Base-by-base conservation (phyloP, 1,140 invertebrate genomes). In the Drosophila micromelanica region DNA sequence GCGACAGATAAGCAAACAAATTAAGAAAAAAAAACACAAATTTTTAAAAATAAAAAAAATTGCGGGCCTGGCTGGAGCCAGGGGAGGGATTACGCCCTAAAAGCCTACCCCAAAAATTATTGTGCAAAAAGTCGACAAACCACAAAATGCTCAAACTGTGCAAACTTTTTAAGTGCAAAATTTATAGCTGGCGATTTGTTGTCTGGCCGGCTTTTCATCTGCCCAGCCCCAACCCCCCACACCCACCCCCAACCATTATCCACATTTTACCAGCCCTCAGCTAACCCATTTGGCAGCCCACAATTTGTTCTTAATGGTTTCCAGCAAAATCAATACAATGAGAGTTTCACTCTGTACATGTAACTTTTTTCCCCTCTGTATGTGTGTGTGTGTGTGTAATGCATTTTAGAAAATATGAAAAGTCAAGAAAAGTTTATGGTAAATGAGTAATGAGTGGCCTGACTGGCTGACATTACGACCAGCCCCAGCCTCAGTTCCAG, bases 91-190 rank as follows among this genome's bases (percentile, higher is more conserved):
- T 57, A 57, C n/a, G 27, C 38, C 46, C 54, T 67, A 13, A 57
- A 73, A 54, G 70, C 70, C 61, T 74, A 67, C 23, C 32, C 20
- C 46, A 55, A 59, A 61, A 76, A 73, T 63, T 23, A 69, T 73
- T 80, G 57, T 63, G 46, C 52, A 62, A 60, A 75, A 75, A 75
- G 40, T 80, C 45, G 42, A 63, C 9, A 56, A 56, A 65, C 55
- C 38, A 48, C 40, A 62, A 61, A 63, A 61, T 46, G 40, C 52
- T 63, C 49, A 87, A 73, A 86, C 71, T 78, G 82, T 78, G 61
- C 46, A 82, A 87, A 87, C 64, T 87, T 87, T 80, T 87, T 87
- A 87, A 87, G 82, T 87, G 78, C 82, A 87, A 64, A 87, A 87
- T 87, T 87, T 87, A 86, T 86, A 73, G 78, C 78, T 63, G 65